Base-by-base conservation (phyloP, 2,888 invertebrate species). In the Orthosia incerta region DNA sequence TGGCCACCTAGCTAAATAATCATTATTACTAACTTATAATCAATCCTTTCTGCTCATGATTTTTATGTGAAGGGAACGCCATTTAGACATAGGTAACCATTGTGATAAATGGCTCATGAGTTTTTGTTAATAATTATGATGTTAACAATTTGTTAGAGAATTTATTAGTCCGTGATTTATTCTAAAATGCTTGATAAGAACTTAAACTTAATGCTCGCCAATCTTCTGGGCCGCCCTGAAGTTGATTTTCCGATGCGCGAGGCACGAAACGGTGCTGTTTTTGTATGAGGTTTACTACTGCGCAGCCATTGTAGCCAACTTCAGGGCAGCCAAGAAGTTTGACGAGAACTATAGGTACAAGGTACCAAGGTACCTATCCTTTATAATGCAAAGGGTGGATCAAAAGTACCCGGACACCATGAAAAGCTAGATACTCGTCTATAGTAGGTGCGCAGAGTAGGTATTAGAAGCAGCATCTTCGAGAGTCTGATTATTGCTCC, bases 31-130 rank as follows among this genome's bases (percentile, higher is more conserved):
- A n/a, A n/a, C 26, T 20, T 48, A 45, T 26, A 68, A 48, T 46
- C 23, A 51, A 56, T 71, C 61, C 2, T 56, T 76, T 76, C 46
- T 76, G 53, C 18, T 45, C 50, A 15, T 23, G 12, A 12, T 13
- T 70, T 26, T 18, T 46, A 53, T 48, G 53, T 60, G 59, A 67
- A 48, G 39, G 20, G 39, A 66, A 63, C 18, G 20, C 7, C 12
- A 61, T 71, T 61, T 23, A 56, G 46, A 18, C 23, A n/a, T 51
- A 9, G 9, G 39, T 39, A 51, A 51, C 46, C n/a, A 39, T 23
- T 59, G 7, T 5, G 46, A 45, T 64, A 56, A 63, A 20, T 62
- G n/a, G 0, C 31, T 48, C 16, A 23, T 56, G 39, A 16, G 20
- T 39, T 72, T 71, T 48, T 55, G 11, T 1, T 23, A 55, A 48